These are phyloP conservation scores for Taxidea taxus DNA, from an alignment of 2,113 vertebrate species.

Conservation along the genomic window DNA sequence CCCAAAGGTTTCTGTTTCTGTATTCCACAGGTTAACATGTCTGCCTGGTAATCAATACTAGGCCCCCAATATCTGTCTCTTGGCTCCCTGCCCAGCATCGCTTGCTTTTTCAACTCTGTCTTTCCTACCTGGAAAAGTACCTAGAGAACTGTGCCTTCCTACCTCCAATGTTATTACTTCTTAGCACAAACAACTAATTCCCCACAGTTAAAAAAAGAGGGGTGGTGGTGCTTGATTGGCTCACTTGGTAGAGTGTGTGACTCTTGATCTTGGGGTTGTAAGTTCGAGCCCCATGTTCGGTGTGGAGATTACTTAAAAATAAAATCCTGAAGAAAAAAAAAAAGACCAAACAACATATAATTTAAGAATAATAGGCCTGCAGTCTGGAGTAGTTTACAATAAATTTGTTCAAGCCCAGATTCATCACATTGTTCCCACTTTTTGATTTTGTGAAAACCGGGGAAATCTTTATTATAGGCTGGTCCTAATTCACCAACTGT, in stretches of 20 bases:
- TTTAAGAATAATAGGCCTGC: not conserved
- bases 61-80: not conserved
- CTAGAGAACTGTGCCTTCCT: not conserved
- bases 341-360: not conserved
- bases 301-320: not conserved
- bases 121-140: not conserved
- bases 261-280: not conserved
- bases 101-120: not conserved
- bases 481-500: not conserved
- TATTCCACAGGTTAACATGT: not conserved
- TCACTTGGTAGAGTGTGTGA: not conserved
- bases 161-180: not conserved
- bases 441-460: not conserved
- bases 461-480: not conserved
- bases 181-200: slow-evolving; percentile 15
- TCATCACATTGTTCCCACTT: not conserved
- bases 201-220: not conserved
- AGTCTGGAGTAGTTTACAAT: not conserved
- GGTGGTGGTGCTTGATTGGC: not conserved
- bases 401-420: not conserved
- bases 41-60: not conserved
- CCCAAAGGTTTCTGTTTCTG: not conserved
- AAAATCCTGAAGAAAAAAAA: not conserved
- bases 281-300: not conserved
- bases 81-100: not conserved